A percentile compares a stretch with the other conserved stretches of the same genome.
These are phyloP conservation scores for Panagrolaimus sp. DNA, from an alignment of 1,140 invertebrate species.

Conservation along the genomic window DNA sequence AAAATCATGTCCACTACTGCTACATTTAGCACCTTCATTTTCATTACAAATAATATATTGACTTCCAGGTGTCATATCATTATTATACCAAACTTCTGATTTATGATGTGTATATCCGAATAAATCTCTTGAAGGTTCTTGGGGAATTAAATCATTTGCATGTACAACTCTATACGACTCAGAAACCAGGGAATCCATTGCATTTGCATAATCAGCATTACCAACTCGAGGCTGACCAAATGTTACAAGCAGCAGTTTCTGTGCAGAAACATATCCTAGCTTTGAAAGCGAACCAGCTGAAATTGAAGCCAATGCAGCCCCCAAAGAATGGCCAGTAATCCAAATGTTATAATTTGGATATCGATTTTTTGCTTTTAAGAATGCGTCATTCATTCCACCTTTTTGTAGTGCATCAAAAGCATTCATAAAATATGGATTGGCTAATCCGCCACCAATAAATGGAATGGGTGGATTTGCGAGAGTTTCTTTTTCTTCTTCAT, in stretches of 20 bases:
- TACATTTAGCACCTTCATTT: conserved; percentile 20
- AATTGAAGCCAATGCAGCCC: conserved; percentile 34
- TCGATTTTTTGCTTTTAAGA: conserved; percentile 19
- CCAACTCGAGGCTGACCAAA: conserved; percentile 47
- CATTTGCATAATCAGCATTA: conserved; percentile 32
- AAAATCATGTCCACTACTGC: conserved; percentile 2
- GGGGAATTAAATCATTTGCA: conserved; percentile 36
- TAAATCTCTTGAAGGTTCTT: conserved; percentile 37
- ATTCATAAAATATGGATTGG: conserved; percentile 38
- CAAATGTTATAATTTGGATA: conserved; percentile 41
- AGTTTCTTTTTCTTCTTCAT: conserved; percentile 34
- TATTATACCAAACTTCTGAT: conserved; percentile 44
- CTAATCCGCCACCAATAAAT: conserved; percentile 35
- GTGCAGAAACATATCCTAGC: conserved; percentile 22
- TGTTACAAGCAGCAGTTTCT: conserved; percentile 36
- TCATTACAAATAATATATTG: conserved; percentile 21
- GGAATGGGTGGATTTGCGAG: conserved; percentile 27
- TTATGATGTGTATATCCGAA: conserved; percentile 39
- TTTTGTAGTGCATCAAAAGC: conserved; percentile 36
- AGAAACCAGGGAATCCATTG: conserved; percentile 24
- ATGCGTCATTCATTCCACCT: conserved; percentile 28
- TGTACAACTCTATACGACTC: conserved; percentile 36
- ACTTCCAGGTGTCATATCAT: conserved; percentile 30
- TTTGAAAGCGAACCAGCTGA: conserved; percentile 30
- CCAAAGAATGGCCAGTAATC: conserved; percentile 45